Conservation (phyloP, 2,888 invertebrate species). For the Tridacna crocea region DNA sequence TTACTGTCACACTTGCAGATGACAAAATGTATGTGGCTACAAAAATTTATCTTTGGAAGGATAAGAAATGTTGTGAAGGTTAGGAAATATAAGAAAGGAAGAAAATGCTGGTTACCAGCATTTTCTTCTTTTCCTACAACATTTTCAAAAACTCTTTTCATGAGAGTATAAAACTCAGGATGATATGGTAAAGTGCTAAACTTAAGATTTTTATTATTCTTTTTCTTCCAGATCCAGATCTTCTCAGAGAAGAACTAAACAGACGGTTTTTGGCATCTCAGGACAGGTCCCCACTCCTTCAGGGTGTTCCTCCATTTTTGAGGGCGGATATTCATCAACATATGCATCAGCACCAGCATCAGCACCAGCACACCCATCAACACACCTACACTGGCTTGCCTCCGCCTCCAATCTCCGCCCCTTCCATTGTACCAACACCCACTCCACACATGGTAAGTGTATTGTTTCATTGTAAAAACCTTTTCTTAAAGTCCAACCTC, state of each 20-base stretch:
- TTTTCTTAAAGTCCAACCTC: too few relatives aligned
- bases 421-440: conserved; percentile 69
- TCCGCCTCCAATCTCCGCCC: conserved; percentile 63
- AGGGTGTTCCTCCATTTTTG: conserved; percentile 66
- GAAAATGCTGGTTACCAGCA: too few relatives aligned
- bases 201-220: not conserved
- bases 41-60: too few relatives aligned
- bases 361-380: conserved; percentile 75
- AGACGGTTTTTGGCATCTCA: conserved; percentile 74
- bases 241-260: conserved; percentile 77
- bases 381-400: conserved; percentile 58
- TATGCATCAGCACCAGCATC: conserved; percentile 75
- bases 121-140: too few relatives aligned
- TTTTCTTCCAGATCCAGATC: conserved; percentile 70
- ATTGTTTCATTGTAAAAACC: too few relatives aligned
- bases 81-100: too few relatives aligned
- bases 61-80: too few relatives aligned
- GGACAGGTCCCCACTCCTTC: conserved; percentile 58
- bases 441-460: conserved; percentile 71
- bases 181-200: not conserved
- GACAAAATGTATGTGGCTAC: too few relatives aligned
- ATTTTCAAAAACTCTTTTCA: too few relatives aligned
- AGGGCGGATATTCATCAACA: conserved; percentile 71
- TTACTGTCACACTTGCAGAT: too few relatives aligned
- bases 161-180: too few relatives aligned